Percentiles rank a stretch among this genome's conserved stretches.
Evolutionary conservation across 2,888 invertebrate species (phyloP).

Genomic region (Salpingus planirostris): DNA sequence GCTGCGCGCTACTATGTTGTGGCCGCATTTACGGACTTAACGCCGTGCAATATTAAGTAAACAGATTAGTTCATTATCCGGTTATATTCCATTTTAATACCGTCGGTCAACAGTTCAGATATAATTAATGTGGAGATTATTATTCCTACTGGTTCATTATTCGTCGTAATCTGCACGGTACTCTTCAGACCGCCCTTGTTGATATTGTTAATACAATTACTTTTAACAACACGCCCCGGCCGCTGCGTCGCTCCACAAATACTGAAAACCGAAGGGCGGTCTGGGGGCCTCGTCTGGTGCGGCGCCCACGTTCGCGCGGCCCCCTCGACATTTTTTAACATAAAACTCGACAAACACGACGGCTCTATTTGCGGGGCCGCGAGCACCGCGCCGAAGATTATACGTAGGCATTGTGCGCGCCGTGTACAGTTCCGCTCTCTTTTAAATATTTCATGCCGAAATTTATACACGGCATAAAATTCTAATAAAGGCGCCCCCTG

Average conservation of each 20-base stretch:
- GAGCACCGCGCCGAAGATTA: no score
- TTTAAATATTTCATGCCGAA: conserved; percentile 10
- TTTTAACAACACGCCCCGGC: conserved; percentile 13
- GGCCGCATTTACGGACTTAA: conserved; percentile 23
- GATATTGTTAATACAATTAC: conserved; percentile 16
- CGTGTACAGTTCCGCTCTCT: conserved; percentile 6
- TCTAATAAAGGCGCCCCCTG: conserved; percentile 10
- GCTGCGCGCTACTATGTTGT: conserved; percentile 12
- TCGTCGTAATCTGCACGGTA: conserved; percentile 16
- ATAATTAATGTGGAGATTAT: conserved; percentile 37
- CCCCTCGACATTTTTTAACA: no score
- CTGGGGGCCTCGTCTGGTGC: no score
- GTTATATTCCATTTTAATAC: conserved; percentile 34
- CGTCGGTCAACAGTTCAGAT: conserved; percentile 37
- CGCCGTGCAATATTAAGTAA: conserved; percentile 34
- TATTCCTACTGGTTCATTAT: conserved; percentile 31
- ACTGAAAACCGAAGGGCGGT: conserved; percentile 1
- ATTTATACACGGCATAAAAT: conserved; percentile 10
- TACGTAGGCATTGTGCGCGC: no score
- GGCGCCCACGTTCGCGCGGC: no score
- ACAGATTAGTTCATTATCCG: conserved; percentile 37
- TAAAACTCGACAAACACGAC: conserved; percentile 8
- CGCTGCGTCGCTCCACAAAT: conserved; percentile 5
- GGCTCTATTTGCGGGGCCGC: conserved; percentile 12
- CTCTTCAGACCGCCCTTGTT: conserved; percentile 14